Evolutionary conservation across 2,888 invertebrate species (phyloP).

Genomic region (Spatulosminthurus flaviceps): DNA sequence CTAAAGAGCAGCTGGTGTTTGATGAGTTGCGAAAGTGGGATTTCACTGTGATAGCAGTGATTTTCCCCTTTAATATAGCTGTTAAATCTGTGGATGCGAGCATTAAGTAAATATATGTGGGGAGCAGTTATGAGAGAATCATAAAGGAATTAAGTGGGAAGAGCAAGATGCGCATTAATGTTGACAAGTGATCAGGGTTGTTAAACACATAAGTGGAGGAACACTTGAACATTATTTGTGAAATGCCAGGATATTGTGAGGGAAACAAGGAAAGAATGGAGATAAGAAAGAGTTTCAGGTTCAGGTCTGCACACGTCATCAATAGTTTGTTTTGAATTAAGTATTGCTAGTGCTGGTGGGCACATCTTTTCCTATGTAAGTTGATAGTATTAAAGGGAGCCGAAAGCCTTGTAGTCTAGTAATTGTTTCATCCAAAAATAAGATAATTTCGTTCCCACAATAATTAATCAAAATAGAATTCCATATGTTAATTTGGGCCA

Average conservation of each 20-base stretch:
- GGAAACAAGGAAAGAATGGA: not conserved
- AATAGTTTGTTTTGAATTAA: not conserved
- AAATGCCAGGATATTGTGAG: not conserved
- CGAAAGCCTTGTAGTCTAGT: no score
- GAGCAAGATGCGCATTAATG: not conserved
- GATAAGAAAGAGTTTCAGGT: slow-evolving; percentile 27
- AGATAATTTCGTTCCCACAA: no score
- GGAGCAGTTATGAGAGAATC: no score
- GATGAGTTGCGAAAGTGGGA: not conserved
- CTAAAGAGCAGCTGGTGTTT: not conserved
- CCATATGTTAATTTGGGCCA: no score
- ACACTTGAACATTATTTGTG: not conserved
- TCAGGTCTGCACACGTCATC: slow-evolving; percentile 15
- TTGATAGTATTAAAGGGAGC: no score
- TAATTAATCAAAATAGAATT: no score
- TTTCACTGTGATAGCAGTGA: not conserved
- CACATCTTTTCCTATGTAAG: no score
- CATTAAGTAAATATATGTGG: no score
- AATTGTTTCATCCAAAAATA: no score
- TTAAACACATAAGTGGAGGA: not conserved
- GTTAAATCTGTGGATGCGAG: no score
- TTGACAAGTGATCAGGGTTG: slow-evolving; percentile 18
- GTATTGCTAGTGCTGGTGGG: no score
- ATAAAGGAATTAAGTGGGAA: not conserved
- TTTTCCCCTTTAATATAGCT: no score